Evolutionary conservation across 2,888 invertebrate genomes (phyloP), one percentile per base, ranked within the genome.

Genomic region (Petrolisthes manimaculis): DNA sequence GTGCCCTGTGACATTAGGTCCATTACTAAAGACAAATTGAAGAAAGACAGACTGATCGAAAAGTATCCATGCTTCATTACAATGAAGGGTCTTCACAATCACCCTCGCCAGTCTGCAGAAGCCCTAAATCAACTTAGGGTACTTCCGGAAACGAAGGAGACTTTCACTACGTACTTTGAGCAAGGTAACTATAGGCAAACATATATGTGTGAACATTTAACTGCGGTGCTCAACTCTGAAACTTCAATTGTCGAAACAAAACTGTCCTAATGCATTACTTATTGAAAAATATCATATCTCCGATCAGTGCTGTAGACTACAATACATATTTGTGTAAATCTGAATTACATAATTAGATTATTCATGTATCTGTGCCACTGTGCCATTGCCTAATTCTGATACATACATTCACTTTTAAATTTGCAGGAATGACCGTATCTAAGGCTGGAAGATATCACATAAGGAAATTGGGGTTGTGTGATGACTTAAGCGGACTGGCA

Each of bases 41-140:
- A 77, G 53, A 77, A 51, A 37, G 77, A 77, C 24, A 77, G 2
- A 77, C 37, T 77, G 51, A 77, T 77, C 54, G 77, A 77, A 77
- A 77, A 77, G 37, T 77, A 77, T n/a, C 77, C 37, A 77, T 77
- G 77, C 51, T 77, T 77, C 77, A 8, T 77, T 77, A 77, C 77
- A 77, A 24, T 77, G 77, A 77, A 21, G 54, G 83, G 83, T 37
- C 24, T 55, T 18, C 83, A 83, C 83, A 74, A 83, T 53, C 83
- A 83, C 69, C 67, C 83, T 8, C 83, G 51, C 51, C 51, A 55
- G 5, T 55, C 83, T 53, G 55, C 55, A 37, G 83, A 75, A 14
- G 71, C 24, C 24, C 51, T 53, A 2, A 51, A 37, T 77, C 51
- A 77, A 53, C 77, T 51, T 77, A 77, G 3, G 18, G 6, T 77